Evolutionary conservation across 2,888 invertebrate genomes (phyloP), one percentile per base, ranked within the genome.

Genomic region (Melanchra persicariae): DNA sequence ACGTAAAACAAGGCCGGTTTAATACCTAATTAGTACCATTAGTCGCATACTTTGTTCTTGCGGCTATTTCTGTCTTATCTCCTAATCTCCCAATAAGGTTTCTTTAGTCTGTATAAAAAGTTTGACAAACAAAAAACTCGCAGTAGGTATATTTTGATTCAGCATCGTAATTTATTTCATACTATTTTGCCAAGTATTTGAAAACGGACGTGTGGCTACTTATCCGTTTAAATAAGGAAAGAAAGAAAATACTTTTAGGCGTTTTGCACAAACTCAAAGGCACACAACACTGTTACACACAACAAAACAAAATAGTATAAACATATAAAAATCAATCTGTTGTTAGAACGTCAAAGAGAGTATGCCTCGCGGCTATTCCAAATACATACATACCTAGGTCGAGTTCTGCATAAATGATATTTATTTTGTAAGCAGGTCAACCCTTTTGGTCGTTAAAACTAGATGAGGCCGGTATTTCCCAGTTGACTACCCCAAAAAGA

Each of bases 21-120:
- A 26, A 51, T 54, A 65, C 49, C 49, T 59, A 49, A 76, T 70
- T 52, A 57, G 15, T 12, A 66, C 34, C 37, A 60, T 67, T 58
- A 70, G 67, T 59, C 81, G 72, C 57, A 59, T 62, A 24, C 81
- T 81, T 83, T 83, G 72, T 76, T 77, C 70, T 60, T 22, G 10
- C 17, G 40, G 37, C 30, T 24, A 45, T 65, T 30, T 58, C 57
- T 58, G 65, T 59, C 47, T 79, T 69, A 69, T 68, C 55, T 54
- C 30, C 3, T 77, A 72, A 75, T 75, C 61, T 43, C 26, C 30
- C 52, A 60, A 45, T 45, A 45, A 61, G 52, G 24, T 60, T 19
- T 47, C 40, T 45, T 51, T 59, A 79, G 68, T 24, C 40, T 47
- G n/a, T n/a, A n/a, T 49, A 57, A 69, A 45, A 55, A n/a, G 26